Evolutionary conservation across 2,888 invertebrate genomes (phyloP).

Genomic region (Ernsta delagoae): DNA sequence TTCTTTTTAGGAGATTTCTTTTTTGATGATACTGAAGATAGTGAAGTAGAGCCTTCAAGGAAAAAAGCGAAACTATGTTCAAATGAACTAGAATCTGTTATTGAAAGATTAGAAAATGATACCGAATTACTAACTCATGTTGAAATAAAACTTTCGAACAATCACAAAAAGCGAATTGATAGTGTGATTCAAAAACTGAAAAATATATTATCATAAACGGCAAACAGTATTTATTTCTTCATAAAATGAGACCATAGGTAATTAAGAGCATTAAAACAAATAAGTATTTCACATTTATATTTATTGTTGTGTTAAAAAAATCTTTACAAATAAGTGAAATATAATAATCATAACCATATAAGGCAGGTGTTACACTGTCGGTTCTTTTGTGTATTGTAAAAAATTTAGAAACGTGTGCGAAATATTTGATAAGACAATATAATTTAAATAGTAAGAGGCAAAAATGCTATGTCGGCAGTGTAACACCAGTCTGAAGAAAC

Average conservation of each 20-base stretch:
- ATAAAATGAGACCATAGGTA: background rate
- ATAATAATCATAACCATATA: conserved; percentile 76
- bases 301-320: conserved; percentile 84
- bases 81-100: conserved; percentile 53
- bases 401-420: conserved; percentile 36
- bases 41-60: conserved; percentile 56
- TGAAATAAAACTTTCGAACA: conserved; percentile 53
- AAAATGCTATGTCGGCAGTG: conserved; percentile 50
- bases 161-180: conserved; percentile 56
- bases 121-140: conserved; percentile 51
- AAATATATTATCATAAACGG: conserved; percentile 51
- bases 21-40: conserved; percentile 46
- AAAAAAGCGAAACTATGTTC: conserved; percentile 64
- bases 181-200: conserved; percentile 59
- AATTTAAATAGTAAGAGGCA: conserved; percentile 40
- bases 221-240: conserved; percentile 20
- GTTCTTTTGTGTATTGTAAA: conserved; percentile 30
- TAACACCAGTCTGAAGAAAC: conserved; percentile 65
- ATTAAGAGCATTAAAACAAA: conserved; percentile 59
- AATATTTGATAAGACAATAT: conserved; percentile 35
- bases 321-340: conserved; percentile 84
- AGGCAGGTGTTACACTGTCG: conserved; percentile 64
- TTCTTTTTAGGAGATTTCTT: conserved; percentile 68
- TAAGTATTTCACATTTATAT: conserved; percentile 80
- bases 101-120: conserved; percentile 61